A percentile compares a stretch with the other conserved stretches of the same genome.
Conservation (phyloP, 2,113 vertebrate species). For the Poicephalus gulielmi region DNA sequence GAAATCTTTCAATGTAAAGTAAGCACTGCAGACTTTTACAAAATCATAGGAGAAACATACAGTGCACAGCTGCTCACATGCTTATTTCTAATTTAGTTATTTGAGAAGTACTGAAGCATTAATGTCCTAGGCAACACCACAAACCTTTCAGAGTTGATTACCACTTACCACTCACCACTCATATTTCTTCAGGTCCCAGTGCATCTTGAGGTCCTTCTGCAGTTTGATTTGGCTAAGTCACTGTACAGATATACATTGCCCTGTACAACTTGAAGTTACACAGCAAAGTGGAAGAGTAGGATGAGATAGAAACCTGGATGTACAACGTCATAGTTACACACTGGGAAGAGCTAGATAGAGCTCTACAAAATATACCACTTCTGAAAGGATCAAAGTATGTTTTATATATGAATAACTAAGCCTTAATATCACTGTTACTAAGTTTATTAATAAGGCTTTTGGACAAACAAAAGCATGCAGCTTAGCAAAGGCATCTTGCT, state of each 20-base stretch:
- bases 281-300: neutral
- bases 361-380: neutral
- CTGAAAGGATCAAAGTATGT: neutral
- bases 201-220: neutral
- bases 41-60: neutral
- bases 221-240: neutral
- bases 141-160: neutral
- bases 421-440: neutral
- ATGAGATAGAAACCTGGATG: neutral
- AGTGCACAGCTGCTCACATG: neutral
- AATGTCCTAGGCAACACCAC: neutral
- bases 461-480: neutral
- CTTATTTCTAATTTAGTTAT: neutral
- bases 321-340: rapidly evolving
- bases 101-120: neutral
- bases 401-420: neutral
- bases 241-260: neutral
- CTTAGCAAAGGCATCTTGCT: neutral
- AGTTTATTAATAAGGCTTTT: neutral
- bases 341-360: neutral
- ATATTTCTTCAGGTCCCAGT: neutral
- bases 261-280: neutral
- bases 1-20: neutral
- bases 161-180: neutral
- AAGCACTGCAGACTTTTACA: neutral